Conservation (phyloP, 2,797 vertebrate species). For the Melanotaenia pygmaea region DNA sequence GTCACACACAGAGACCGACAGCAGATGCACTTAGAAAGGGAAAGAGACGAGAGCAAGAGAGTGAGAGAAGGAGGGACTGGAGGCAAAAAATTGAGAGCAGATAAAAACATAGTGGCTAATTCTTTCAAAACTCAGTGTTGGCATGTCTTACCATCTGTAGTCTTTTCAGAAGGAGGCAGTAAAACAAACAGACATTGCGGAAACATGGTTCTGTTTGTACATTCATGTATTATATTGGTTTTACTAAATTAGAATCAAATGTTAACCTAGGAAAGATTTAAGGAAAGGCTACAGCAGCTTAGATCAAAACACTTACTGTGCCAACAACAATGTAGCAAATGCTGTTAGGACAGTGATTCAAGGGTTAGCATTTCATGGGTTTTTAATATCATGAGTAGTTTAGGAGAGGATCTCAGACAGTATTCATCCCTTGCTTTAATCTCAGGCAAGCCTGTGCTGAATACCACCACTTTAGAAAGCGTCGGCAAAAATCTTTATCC, state of each 20-base stretch:
- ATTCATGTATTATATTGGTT: constrained; percentile 24
- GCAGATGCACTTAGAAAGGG: constrained; percentile 60
- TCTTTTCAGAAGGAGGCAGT: constrained; percentile 28
- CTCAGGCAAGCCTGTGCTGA: constrained; percentile 34
- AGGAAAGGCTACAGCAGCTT: constrained; percentile 38
- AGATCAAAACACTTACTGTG: constrained; percentile 56
- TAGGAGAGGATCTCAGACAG: constrained; percentile 61
- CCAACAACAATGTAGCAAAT: constrained; percentile 60
- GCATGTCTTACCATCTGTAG: constrained; percentile 42
- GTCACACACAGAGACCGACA: constrained; percentile 56
- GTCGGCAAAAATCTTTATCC: constrained; percentile 38
- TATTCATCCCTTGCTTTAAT: constrained; percentile 62
- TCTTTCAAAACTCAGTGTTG: constrained; percentile 63
- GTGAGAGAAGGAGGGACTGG: constrained; percentile 39
- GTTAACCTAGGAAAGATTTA: constrained; percentile 14
- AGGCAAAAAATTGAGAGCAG: constrained; percentile 36
- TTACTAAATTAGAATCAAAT: constrained; percentile 7
- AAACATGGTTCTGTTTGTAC: constrained; percentile 13
- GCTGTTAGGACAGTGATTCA: constrained; percentile 50
- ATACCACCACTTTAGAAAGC: constrained; percentile 33
- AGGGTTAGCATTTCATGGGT: constrained; percentile 36
- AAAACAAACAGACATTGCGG: constrained; percentile 21
- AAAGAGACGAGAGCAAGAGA: constrained; percentile 45
- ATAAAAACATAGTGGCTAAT: constrained; percentile 26
- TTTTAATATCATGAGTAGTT: constrained; percentile 56